Percentiles rank a stretch among this genome's conserved stretches.
phyloP scores from a whole-genome alignment of 2,888 invertebrate genomes.

The Colletes collaris region DNA sequence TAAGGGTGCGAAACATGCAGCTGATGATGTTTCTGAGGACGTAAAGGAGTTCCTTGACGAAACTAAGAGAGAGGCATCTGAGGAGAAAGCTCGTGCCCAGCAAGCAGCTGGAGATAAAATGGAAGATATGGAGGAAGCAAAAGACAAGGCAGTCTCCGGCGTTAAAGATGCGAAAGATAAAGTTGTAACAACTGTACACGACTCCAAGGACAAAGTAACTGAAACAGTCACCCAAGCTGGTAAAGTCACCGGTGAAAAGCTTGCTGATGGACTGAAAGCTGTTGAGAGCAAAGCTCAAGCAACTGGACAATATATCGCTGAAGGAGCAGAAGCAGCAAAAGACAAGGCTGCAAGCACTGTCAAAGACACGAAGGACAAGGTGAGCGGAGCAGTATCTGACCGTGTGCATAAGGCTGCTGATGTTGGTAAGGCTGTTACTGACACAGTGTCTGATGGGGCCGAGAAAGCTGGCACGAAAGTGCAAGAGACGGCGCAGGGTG shows the following conservation, averaged over 20 bases:
- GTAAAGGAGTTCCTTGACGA: constrained; percentile 74
- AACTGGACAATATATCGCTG: neutral
- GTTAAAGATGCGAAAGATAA: constrained; percentile 48
- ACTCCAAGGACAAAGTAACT: constrained; percentile 45
- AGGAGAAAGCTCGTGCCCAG: constrained; percentile 63
- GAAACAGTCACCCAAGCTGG: constrained; percentile 83
- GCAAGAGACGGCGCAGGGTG: constrained; percentile 44
- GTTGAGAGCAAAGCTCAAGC: neutral
- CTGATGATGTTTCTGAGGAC: constrained; percentile 65
- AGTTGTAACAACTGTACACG: constrained; percentile 25
- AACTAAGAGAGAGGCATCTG: constrained; percentile 68
- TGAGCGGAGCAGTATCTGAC: constrained; percentile 28
- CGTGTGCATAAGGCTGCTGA: constrained; percentile 75
- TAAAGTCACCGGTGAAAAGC: constrained; percentile 5
- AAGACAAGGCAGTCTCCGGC: constrained; percentile 44
- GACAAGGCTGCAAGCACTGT: constrained; percentile 49
- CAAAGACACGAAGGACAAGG: constrained; percentile 55
- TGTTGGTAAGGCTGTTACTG: constrained; percentile 81
- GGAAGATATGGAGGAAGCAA: constrained; percentile 41
- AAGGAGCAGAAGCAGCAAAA: constrained; percentile 69
- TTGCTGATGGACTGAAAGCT: neutral
- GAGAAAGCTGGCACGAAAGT: constrained; percentile 44
- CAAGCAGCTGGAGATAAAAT: constrained; percentile 49
- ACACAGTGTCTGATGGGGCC: constrained; percentile 16
- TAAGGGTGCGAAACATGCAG: constrained; percentile 71